These are phyloP conservation scores for Caenorhabditis sinica DNA, from an alignment of 2,888 invertebrate genomes.

Conservation along the genomic window DNA sequence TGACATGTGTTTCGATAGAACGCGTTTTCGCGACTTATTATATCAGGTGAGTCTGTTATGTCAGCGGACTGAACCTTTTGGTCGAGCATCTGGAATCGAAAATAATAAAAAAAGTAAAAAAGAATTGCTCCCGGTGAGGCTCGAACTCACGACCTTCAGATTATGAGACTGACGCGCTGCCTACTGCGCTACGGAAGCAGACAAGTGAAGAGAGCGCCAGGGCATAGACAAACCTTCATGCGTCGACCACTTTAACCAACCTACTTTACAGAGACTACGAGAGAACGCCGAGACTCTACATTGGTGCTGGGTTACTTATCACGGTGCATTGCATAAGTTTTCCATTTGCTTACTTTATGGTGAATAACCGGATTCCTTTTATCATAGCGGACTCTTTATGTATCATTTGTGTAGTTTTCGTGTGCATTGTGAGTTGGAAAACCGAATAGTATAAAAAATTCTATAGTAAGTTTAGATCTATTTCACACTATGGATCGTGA, in stretches of 20 bases:
- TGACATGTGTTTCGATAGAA: conserved; percentile 39
- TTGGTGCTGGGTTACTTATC: conserved; percentile 18
- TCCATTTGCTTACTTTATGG: conserved; percentile 56
- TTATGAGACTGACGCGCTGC: conserved; percentile 94
- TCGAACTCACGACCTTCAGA: conserved; percentile 96
- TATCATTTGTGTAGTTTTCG: conserved; percentile 26
- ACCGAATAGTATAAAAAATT: neutral
- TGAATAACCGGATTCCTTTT: conserved; percentile 39
- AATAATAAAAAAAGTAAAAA: conserved; percentile 46
- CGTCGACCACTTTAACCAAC: neutral
- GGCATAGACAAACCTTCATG: neutral
- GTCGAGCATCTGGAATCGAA: too few relatives aligned
- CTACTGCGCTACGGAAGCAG: conserved; percentile 87
- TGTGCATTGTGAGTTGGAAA: conserved; percentile 18
- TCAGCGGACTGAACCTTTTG: neutral
- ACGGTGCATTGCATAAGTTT: conserved; percentile 37
- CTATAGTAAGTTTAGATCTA: conserved; percentile 27
- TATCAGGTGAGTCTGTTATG: conserved; percentile 37
- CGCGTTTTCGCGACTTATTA: conserved; percentile 44
- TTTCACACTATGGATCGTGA: conserved; percentile 18
- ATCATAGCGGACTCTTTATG: conserved; percentile 42
- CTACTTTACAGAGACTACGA: conserved; percentile 47
- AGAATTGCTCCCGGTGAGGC: conserved; percentile 87
- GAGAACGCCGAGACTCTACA: conserved; percentile 30
- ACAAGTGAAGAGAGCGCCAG: neutral